phyloP scores from a whole-genome alignment of 2,113 vertebrate species.

The Melanostigma gelatinosum region DNA sequence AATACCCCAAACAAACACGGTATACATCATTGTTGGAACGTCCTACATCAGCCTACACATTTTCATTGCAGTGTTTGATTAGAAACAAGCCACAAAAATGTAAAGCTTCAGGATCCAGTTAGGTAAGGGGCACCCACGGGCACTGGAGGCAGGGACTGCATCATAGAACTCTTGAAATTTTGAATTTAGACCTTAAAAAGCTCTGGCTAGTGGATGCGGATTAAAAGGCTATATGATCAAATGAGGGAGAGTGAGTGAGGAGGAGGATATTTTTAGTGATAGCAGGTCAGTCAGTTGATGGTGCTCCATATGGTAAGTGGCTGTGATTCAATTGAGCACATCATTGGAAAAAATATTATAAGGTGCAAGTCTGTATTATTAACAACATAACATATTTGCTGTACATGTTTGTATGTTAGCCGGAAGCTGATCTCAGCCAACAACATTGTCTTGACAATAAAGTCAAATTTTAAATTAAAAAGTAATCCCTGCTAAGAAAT shows the following conservation, averaged over 20 bases:
- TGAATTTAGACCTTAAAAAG: conserved; percentile 43
- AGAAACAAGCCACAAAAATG: conserved; percentile 58
- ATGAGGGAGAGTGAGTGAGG: background rate
- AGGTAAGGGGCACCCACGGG: conserved; percentile 31
- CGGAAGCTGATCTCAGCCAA: background rate
- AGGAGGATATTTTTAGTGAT: conserved; percentile 9
- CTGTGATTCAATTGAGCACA: background rate
- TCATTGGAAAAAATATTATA: conserved; percentile 4
- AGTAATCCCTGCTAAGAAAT: background rate
- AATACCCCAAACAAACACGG: conserved; percentile 13
- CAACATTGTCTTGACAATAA: background rate
- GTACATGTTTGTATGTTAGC: background rate
- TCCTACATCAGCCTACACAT: conserved; percentile 50
- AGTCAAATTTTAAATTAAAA: too few species aligned
- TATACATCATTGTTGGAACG: conserved; percentile 3
- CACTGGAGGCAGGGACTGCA: conserved; percentile 28
- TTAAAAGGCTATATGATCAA: conserved; percentile 42
- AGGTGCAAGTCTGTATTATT: background rate
- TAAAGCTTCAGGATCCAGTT: conserved; percentile 38
- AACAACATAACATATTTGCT: background rate
- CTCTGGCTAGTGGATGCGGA: background rate
- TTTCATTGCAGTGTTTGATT: conserved; percentile 65
- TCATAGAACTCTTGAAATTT: conserved; percentile 55
- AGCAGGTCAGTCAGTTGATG: conserved; percentile 5
- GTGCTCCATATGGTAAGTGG: conserved; percentile 3